Evolutionary conservation across 2,888 invertebrate species (phyloP).

Genomic region (Diarsia mendica): DNA sequence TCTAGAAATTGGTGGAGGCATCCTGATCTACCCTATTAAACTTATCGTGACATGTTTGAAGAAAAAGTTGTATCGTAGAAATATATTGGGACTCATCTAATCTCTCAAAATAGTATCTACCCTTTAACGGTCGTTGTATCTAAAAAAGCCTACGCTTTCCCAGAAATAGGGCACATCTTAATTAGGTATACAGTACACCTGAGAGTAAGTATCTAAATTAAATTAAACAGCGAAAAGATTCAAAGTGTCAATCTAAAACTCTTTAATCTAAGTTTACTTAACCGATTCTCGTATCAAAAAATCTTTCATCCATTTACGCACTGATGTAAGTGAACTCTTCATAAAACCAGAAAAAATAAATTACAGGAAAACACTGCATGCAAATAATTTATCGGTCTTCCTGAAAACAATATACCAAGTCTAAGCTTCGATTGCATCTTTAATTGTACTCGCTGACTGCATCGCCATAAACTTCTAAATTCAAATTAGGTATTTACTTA

Average conservation of each 20-base stretch:
- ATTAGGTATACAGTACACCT: neutral
- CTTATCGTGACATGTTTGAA: neutral
- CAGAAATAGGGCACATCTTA: neutral
- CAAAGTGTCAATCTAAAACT: neutral
- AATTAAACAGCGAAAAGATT: neutral
- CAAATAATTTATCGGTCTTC: neutral
- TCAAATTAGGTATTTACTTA: neutral
- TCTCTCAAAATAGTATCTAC: neutral
- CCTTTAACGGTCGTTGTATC: neutral
- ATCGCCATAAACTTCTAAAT: neutral
- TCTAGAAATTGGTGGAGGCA: neutral
- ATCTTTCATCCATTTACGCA: neutral
- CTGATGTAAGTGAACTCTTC: neutral
- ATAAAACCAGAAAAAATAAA: neutral
- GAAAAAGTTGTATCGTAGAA: neutral
- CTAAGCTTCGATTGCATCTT: neutral
- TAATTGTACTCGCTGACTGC: neutral
- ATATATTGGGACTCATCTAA: neutral
- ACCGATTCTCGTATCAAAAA: neutral
- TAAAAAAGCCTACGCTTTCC: neutral
- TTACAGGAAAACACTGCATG: neutral
- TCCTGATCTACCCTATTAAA: neutral
- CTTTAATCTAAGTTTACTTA: neutral
- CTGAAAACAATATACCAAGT: neutral
- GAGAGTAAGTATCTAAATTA: neutral